A percentile compares a stretch with the other conserved stretches of the same genome.
These are phyloP conservation scores for Brachionus sp. DNA, from an alignment of 1,140 invertebrate species.

Conservation along the genomic window DNA sequence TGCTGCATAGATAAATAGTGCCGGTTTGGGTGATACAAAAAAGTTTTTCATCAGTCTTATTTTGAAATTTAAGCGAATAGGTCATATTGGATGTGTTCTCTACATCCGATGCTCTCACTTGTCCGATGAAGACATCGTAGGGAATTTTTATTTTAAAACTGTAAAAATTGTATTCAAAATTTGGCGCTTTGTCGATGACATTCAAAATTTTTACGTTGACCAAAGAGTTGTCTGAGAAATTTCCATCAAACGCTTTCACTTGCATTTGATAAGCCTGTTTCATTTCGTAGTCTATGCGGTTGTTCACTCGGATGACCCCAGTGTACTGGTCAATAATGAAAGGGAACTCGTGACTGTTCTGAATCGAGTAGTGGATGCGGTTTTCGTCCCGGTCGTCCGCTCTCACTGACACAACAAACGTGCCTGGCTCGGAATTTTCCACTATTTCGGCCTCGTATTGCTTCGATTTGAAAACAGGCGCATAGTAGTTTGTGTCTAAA, in stretches of 20 bases:
- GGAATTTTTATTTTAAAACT: conserved; percentile 40
- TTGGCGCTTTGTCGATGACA: conserved; percentile 11
- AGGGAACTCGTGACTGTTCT: conserved; percentile 6
- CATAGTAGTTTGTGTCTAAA: background rate
- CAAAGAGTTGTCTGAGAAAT: background rate
- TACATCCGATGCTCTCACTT: conserved; percentile 1
- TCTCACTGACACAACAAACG: background rate
- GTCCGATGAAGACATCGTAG: conserved; percentile 29
- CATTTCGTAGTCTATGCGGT: conserved; percentile 40
- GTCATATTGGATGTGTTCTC: conserved; percentile 9
- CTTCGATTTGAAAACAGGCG: background rate
- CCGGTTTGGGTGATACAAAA: conserved; percentile 40
- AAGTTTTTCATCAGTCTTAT: background rate
- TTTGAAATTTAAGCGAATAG: background rate
- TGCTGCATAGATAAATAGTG: conserved; percentile 1
- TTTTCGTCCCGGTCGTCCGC: background rate
- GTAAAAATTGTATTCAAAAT: conserved; percentile 34
- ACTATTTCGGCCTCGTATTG: background rate
- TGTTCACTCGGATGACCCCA: background rate
- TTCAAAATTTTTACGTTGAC: conserved; percentile 12
- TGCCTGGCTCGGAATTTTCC: background rate
- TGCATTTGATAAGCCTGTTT: background rate
- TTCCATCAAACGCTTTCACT: background rate
- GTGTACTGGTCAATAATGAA: conserved; percentile 18
- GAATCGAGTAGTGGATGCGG: background rate